Evolutionary conservation across 2,113 vertebrate genomes (phyloP).

Genomic region (Hippolais icterina): DNA sequence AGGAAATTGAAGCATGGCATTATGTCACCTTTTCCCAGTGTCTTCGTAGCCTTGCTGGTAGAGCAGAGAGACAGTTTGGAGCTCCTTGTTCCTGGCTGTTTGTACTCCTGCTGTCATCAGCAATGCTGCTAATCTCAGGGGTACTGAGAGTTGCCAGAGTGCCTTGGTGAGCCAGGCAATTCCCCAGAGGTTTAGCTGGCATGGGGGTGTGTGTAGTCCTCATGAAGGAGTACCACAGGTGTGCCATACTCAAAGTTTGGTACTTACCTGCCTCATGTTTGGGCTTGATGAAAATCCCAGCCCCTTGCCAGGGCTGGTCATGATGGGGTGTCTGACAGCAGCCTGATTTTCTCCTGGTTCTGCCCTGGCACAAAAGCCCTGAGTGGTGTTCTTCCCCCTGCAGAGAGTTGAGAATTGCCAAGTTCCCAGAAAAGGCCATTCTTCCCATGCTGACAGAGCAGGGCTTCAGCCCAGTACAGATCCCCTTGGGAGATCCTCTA

Average conservation of each 20-base stretch:
- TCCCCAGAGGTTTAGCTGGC: background rate
- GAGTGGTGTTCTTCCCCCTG: rapidly evolving
- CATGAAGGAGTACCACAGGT: rapidly evolving
- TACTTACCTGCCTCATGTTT: slow-evolving; percentile 77
- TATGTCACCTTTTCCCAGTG: background rate
- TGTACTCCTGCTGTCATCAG: background rate
- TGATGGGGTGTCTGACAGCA: slow-evolving; percentile 59
- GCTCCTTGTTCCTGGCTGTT: background rate
- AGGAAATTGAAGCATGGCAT: background rate
- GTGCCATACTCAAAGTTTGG: background rate
- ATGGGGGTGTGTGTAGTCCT: rapidly evolving
- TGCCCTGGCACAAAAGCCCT: background rate
- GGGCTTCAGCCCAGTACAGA: background rate
- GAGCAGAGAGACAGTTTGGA: background rate
- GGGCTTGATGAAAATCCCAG: slow-evolving; percentile 66
- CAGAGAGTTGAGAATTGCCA: background rate
- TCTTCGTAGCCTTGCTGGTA: rapidly evolving
- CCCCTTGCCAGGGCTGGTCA: background rate
- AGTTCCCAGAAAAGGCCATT: background rate
- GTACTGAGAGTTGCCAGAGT: background rate
- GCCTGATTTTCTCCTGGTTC: slow-evolving; percentile 62
- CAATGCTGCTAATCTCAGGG: background rate
- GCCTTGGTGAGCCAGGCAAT: background rate
- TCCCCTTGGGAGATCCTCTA: background rate
- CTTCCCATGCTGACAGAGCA: background rate